Conservation (phyloP, 1,140 invertebrate species). For the Ooceraea biroi region DNA sequence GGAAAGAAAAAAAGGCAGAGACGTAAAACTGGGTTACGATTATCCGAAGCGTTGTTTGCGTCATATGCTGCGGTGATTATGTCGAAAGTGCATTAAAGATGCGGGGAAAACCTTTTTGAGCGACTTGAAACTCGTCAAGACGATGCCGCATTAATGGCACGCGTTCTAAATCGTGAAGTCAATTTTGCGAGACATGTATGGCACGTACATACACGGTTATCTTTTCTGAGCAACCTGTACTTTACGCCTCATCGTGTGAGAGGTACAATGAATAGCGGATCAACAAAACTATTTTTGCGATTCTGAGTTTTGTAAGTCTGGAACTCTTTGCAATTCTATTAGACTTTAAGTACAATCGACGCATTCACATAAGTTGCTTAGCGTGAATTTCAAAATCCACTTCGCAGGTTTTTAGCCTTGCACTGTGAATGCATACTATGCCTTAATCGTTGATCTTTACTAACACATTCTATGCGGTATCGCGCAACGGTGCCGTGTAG, state of each 20-base stretch:
- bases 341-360: no score
- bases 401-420: background rate
- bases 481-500: no score
- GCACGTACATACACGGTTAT: slow-evolving; percentile 5
- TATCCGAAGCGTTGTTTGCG: background rate
- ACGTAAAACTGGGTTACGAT: background rate
- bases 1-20: no score
- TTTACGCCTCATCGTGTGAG: background rate
- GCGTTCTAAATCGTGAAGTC: background rate
- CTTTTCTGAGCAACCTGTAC: background rate
- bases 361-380: background rate
- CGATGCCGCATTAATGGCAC: background rate
- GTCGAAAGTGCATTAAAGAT: background rate
- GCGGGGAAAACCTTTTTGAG: background rate
- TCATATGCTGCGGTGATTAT: background rate
- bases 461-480: background rate
- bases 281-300: no score
- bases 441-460: background rate
- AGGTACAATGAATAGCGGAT: slow-evolving; percentile 3
- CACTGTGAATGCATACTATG: background rate
- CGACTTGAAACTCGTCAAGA: background rate
- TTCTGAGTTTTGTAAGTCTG: no score
- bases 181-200: slow-evolving; percentile 24
- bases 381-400: slow-evolving; percentile 5
- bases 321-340: no score